Conservation (phyloP, 2,113 vertebrate genomes). For the Pelodiscus sinensis region DNA sequence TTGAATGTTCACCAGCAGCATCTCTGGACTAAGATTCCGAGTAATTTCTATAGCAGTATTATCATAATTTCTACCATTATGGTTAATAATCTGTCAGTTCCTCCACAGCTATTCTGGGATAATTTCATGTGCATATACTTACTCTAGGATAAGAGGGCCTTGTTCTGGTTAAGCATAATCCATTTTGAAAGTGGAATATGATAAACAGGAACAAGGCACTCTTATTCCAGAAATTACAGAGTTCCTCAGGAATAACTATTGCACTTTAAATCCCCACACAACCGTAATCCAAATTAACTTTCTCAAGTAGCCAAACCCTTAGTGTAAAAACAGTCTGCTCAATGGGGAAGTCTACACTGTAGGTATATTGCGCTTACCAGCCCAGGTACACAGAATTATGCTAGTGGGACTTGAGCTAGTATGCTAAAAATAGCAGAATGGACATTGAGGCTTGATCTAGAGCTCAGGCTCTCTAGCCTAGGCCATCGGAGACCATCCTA, state of each 20-base stretch:
- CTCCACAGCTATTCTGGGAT: not conserved
- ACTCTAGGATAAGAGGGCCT: not conserved
- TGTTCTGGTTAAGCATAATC: not conserved
- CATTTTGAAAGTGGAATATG: not conserved
- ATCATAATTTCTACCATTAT: not conserved
- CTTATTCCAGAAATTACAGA: not conserved
- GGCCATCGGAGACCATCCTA: not conserved
- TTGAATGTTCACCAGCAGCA: not conserved
- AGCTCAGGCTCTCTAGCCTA: not conserved
- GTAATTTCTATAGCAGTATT: not conserved
- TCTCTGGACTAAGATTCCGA: not conserved
- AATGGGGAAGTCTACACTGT: not conserved
- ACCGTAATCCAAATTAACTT: not conserved
- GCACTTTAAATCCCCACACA: not conserved
- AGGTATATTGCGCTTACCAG: not conserved
- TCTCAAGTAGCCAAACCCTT: not conserved
- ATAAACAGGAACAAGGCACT: not conserved
- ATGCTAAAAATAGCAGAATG: not conserved
- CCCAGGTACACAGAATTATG: fast-evolving
- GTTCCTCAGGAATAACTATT: not conserved
- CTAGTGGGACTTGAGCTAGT: not conserved
- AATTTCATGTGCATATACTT: not conserved
- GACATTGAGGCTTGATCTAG: not conserved
- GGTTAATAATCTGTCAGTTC: not conserved
- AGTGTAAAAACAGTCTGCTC: not conserved